Base-by-base conservation (phyloP, 1,140 invertebrate species). In the Drepana arcuata region DNA sequence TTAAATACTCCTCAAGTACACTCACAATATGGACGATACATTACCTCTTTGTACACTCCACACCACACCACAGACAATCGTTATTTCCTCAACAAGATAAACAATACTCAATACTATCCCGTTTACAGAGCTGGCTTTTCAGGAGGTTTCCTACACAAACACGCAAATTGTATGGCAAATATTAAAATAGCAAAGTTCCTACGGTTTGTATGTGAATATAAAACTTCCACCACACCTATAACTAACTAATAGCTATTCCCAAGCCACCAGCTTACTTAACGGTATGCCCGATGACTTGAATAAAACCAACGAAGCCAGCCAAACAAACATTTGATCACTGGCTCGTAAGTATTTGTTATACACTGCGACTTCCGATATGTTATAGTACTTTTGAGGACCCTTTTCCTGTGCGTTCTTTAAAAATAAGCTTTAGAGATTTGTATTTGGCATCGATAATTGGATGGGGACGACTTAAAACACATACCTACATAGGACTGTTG, bases 131-230 rank as follows among this genome's bases (percentile, higher is more conserved):
- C 37, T 47, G 36, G 39, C 34, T 60, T 62, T n/a, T n/a, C n/a
- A 48, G 53, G 73, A 63, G 57, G 41, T 45, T 67, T 71, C 61
- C 69, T 70, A 61, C 52, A 42, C 61, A 73, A 73, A 73, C 57
- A 67, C 38, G 57, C 50, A 71, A 72, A 78, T 78, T 75, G 73
- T 63, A 54, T 58, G 52, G 42, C 58, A 78, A 78, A 78, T 66
- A 78, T 64, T 56, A 60, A 56, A 57, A 57, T 45, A 39, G 43
- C 41, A 41, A 38, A 39, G 45, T 58, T 62, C 54, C 52, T 58
- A 34, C 29, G 36, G 55, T 57, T 69, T 58, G 60, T 68, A 53
- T 62, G 51, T 65, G 37, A 41, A 46, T 16, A 55, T 48, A 48
- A 59, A 51, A 38, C 56, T 50, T 51, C 42, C 41, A 36, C 47